A percentile compares a stretch with the other conserved stretches of the same genome.
These are phyloP conservation scores for Hyposmocoma kahamanoa DNA, from an alignment of 1,140 invertebrate species.

Conservation along the genomic window DNA sequence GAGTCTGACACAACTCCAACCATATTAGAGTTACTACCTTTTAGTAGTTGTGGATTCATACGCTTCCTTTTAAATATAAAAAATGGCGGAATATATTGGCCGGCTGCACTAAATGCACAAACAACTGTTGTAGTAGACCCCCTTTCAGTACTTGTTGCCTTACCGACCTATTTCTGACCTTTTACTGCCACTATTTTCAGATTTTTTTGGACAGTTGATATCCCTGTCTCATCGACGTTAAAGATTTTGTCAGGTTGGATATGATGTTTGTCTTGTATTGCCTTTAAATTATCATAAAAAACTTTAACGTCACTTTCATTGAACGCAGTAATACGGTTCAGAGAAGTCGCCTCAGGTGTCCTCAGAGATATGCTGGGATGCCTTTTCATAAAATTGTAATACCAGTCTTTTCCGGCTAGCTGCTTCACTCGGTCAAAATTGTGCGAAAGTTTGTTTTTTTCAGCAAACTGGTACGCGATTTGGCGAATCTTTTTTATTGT, in stretches of 20 bases:
- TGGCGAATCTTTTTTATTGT: conserved; percentile 22
- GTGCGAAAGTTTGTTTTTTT: conserved; percentile 17
- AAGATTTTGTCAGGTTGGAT: conserved; percentile 25
- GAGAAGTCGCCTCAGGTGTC: conserved; percentile 42
- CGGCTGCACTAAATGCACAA: conserved; percentile 8
- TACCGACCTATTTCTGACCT: not conserved
- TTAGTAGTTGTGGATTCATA: conserved; percentile 15
- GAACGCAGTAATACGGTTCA: conserved; percentile 44
- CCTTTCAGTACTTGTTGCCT: not conserved
- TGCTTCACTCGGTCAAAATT: conserved; percentile 20
- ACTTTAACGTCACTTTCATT: conserved; percentile 30
- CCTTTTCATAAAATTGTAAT: conserved; percentile 40
- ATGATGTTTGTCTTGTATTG: conserved; percentile 19
- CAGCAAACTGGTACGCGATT: conserved; percentile 17
- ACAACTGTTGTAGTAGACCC: not conserved
- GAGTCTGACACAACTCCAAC: conserved; percentile 10
- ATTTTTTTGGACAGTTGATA: conserved; percentile 23
- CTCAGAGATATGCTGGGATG: conserved; percentile 36
- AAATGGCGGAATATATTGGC: conserved; percentile 14
- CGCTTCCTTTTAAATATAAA: conserved; percentile 22
- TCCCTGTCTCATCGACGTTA: conserved; percentile 29
- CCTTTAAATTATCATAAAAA: conserved; percentile 34
- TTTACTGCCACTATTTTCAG: not conserved
- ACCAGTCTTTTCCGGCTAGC: conserved; percentile 49
- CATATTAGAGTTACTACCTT: conserved; percentile 14